These are phyloP conservation scores for Pygoscelis antarcticus DNA, from an alignment of 2,113 vertebrate species.

Conservation along the genomic window DNA sequence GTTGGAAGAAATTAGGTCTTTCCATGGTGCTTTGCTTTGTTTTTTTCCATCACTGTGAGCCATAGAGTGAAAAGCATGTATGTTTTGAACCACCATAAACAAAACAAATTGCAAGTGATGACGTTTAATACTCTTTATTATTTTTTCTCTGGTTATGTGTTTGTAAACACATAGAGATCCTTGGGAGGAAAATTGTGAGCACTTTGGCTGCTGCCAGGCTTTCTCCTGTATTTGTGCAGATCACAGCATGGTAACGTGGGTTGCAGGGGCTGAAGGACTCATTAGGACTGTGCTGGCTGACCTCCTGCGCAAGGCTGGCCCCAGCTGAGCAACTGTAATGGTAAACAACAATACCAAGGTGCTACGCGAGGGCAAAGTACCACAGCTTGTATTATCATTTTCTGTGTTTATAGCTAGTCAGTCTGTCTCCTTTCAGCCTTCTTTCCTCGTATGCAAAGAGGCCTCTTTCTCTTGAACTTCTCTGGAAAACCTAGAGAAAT, in stretches of 20 bases:
- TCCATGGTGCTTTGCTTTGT: not conserved
- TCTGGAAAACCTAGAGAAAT: not conserved
- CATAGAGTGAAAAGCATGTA: not conserved
- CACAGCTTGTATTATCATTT: not conserved
- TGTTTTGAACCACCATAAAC: not conserved
- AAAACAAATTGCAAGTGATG: not conserved
- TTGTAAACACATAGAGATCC: not conserved
- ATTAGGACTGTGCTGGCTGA: not conserved
- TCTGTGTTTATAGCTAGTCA: not conserved
- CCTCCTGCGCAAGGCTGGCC: not conserved
- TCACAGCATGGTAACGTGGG: not conserved
- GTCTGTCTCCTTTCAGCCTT: not conserved
- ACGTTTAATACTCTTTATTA: not conserved
- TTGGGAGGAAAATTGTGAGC: not conserved
- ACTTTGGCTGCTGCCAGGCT: not conserved
- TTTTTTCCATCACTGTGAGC: not conserved
- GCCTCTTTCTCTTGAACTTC: not conserved
- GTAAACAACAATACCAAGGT: not conserved
- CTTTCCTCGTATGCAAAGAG: not conserved
- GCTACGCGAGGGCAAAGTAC: rapidly evolving
- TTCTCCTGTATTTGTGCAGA: not conserved
- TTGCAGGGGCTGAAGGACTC: not conserved
- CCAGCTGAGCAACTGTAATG: rapidly evolving
- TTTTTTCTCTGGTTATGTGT: not conserved
- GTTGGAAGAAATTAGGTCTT: not conserved